Evolutionary conservation across 2,113 vertebrate genomes (phyloP).

Genomic region (Solea solea): DNA sequence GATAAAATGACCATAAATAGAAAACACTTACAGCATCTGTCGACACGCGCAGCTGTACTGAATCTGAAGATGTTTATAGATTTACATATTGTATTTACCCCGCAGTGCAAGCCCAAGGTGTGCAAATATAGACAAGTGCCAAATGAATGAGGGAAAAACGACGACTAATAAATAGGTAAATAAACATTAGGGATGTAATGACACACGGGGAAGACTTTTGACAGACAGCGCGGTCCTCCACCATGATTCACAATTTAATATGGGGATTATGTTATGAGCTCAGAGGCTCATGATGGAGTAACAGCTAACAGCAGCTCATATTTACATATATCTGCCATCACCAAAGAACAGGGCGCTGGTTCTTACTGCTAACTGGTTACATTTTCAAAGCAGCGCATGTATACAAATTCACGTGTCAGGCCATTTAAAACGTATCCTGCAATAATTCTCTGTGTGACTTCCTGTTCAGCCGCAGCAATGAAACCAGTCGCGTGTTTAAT

Average conservation of each 20-base stretch:
- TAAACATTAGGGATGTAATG: neutral
- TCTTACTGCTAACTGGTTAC: too few species aligned
- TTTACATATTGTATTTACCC: constrained; percentile 26
- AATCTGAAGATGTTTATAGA: constrained; percentile 14
- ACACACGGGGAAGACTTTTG: too few species aligned
- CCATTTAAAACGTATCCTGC: too few species aligned
- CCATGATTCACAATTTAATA: neutral
- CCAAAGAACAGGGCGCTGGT: too few species aligned
- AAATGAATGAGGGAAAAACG: constrained; percentile 3
- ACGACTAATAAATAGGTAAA: neutral
- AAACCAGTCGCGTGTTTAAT: too few species aligned
- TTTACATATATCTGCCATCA: too few species aligned
- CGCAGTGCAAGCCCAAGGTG: constrained; percentile 13
- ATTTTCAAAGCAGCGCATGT: too few species aligned
- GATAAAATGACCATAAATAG: constrained; percentile 60
- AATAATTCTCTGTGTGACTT: too few species aligned
- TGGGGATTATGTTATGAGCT: neutral
- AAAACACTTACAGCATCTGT: constrained; percentile 37
- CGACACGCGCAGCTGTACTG: constrained; percentile 10
- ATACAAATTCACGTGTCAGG: too few species aligned
- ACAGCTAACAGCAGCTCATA: neutral
- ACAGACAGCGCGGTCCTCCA: neutral
- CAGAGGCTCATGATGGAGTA: neutral
- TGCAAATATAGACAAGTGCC: neutral
- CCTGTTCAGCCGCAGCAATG: too few species aligned